phyloP scores from a whole-genome alignment of 2,797 vertebrate species.

The Columba guinea region DNA sequence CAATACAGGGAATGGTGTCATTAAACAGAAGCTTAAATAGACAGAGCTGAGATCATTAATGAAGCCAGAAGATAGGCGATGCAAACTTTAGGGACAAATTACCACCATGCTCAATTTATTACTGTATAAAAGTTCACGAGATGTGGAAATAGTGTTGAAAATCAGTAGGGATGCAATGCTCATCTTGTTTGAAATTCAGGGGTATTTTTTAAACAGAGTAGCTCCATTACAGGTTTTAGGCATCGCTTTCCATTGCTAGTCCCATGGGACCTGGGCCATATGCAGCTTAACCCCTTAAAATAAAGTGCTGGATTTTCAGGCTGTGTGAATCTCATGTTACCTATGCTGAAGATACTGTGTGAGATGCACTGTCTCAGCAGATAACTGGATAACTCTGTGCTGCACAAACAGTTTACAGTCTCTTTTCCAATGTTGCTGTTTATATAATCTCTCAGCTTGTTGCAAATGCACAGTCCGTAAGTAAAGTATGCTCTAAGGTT shows the following conservation, averaged over 20 bases:
- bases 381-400: not conserved
- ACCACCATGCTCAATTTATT: not conserved
- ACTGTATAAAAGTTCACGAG: not conserved
- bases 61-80: not conserved
- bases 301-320: not conserved
- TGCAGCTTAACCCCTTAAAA: not conserved
- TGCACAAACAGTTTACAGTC: not conserved
- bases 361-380: not conserved
- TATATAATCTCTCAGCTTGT: not conserved
- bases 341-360: not conserved
- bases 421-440: not conserved
- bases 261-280: not conserved
- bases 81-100: not conserved
- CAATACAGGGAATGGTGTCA: not conserved
- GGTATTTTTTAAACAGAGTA: not conserved
- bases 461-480: not conserved
- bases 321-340: not conserved
- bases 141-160: not conserved
- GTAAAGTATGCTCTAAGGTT: not conserved
- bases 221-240: not conserved
- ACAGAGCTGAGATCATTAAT: not conserved
- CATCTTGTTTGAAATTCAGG: not conserved
- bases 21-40: constrained; percentile 36
- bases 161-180: not conserved
- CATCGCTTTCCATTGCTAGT: not conserved